phyloP scores from a whole-genome alignment of 2,113 vertebrate species.

The Nyctibius bracteatus region DNA sequence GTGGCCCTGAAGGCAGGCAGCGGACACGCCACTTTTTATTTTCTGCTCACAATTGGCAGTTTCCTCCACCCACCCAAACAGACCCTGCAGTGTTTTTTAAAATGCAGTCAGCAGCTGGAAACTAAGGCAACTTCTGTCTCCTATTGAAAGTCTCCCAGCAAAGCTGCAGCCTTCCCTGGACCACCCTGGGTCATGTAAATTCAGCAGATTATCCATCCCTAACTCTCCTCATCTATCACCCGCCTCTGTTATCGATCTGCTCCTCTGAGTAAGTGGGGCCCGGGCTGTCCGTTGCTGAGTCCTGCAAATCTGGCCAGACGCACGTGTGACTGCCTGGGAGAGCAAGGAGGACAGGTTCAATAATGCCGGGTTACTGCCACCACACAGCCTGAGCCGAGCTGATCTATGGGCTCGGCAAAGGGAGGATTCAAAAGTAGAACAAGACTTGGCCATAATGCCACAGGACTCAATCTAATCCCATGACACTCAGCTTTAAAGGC shows the following conservation, averaged over 20 bases:
- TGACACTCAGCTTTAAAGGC: background rate
- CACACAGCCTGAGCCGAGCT: background rate
- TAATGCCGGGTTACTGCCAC: constrained; percentile 80
- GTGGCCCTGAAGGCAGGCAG: background rate
- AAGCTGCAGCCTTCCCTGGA: constrained; percentile 54
- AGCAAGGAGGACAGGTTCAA: constrained; percentile 56
- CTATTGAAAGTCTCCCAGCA: constrained; percentile 66
- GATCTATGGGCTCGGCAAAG: background rate
- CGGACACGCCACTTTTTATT: background rate
- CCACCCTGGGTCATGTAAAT: constrained; percentile 72
- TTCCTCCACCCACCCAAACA: constrained; percentile 57
- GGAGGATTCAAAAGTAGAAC: background rate
- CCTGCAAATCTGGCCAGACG: constrained; percentile 59
- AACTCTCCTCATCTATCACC: constrained; percentile 86
- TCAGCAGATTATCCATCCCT: constrained; percentile 73
- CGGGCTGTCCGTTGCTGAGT: constrained; percentile 61
- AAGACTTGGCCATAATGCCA: background rate
- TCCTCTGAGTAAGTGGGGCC: constrained; percentile 68
- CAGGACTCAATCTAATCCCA: constrained; percentile 13
- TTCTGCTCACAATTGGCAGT: constrained; percentile 36
- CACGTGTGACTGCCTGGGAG: constrained; percentile 41
- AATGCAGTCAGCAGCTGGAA: constrained; percentile 67
- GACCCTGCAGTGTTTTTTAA: constrained; percentile 49
- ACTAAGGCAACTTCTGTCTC: constrained; percentile 68
- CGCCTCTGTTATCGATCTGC: constrained; percentile 83